Base-by-base conservation (phyloP, 2,113 vertebrate species). In the Echinops telfairi region DNA sequence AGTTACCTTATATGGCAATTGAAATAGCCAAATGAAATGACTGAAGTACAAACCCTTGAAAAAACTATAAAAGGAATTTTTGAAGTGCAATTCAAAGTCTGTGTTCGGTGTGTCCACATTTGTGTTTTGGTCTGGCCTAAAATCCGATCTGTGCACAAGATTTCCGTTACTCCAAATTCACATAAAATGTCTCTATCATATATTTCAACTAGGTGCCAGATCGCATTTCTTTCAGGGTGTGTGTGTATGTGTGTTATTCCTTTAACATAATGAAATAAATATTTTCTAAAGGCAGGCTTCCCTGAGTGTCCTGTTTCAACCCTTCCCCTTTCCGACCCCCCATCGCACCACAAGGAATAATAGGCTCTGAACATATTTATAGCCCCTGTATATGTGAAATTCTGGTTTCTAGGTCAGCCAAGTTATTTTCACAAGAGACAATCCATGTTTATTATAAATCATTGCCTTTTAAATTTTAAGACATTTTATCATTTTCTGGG, bases 11-110 rank as follows among this genome's bases (percentile, higher is more conserved):
- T 92, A 84, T 90, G 91, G 91, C 81, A 71, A 96, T 94, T 78
- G 38, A 79, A 95, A 94, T 14, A 23, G 33, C 88, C 81, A 90
- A 88, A 86, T 90, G 31, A 95, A 95, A 96, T 76, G 76, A 68
- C 31, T 23, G 81, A 90, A 92, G 60, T 89, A 60, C 83, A 83
- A 92, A 83, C 60, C 73, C 36, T 90, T 86, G 27, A 53, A 73
- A 96, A 89, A 91, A 84, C 73, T 91, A 40, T 89, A 85, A 91
- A 96, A 91, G 78, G 78, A 89, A 81, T 94, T 94, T 84, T n/a
- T 89, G 53, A 94, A 70, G 36, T 75, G 82, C 25, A 79, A 7
- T 88, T 88, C 60, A 89, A 91, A 95, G 70, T 94, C 73, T 88
- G 71, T 78, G 83, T 96, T 94, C 83, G 94, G 85, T 87, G 53